Evolutionary conservation across 2,797 vertebrate genomes (phyloP), one percentile per base, ranked within the genome.

Genomic region (Lutjanus argentimaculatus): DNA sequence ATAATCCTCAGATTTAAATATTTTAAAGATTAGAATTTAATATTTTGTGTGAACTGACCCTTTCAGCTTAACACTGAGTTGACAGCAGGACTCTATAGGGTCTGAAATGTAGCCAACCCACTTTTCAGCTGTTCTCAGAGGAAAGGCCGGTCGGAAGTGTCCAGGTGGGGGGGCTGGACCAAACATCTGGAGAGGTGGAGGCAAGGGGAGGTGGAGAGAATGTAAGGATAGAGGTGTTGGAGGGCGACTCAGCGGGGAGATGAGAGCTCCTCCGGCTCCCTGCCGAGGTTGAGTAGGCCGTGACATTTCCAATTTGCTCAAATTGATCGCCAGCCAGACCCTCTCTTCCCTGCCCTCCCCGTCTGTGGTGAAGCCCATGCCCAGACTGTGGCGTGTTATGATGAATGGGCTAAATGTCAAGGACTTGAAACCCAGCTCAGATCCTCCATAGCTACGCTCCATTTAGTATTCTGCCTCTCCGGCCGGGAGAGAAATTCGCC

Each of bases 261-360:
- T 85, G 91, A 91, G 90, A 91, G 88, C 90, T 93, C 92, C 91
- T 94, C 90, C 90, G 88, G 93, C 90, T 87, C 89, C 93, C 92
- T 83, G 91, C 89, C 73, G 93, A 92, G 93, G 93, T 94, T 94
- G 94, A 94, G 90, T 90, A 92, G 94, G 94, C 91, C 91, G 83
- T 95, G 95, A 95, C 94, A 95, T 95, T 95, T 95, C 92, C 94
- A 94, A 95, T 95, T 95, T 94, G 93, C 91, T 93, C 88, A 91
- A 94, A 95, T 95, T 94, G 94, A 95, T 95, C 93, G 90, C 87
- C 89, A 83, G 92, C 93, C 94, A 93, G 89, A 80, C 74, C 87
- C 81, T 84, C 89, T 88, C 90, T 77, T 80, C 73, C 74, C 87
- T 78, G 82, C 88, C 90, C 85, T 87, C 91, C 88, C 87, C 68